phyloP scores from a whole-genome alignment of 2,113 vertebrate species.

The Seriola rivoliana region DNA sequence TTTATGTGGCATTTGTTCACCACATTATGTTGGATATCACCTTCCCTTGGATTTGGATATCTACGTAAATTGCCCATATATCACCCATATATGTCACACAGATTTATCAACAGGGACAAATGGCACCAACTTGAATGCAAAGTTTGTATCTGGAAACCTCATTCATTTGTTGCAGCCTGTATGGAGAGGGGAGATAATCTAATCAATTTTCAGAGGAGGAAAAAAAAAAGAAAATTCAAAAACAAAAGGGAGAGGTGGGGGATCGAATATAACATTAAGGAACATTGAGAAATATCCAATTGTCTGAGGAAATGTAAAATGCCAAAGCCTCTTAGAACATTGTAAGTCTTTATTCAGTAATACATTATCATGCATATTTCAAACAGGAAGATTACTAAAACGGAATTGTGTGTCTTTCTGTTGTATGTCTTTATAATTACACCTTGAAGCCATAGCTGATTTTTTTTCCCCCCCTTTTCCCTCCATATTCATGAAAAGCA shows the following conservation, averaged over 20 bases:
- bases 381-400: slow-evolving; percentile 95
- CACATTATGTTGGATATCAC: slow-evolving; percentile 25
- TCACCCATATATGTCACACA: slow-evolving; percentile 48
- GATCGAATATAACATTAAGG: slow-evolving; percentile 91
- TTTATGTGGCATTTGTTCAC: neutral
- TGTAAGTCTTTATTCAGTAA: slow-evolving; percentile 96
- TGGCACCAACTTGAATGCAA: slow-evolving; percentile 65
- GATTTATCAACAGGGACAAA: slow-evolving; percentile 57
- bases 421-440: slow-evolving; percentile 99
- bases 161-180: slow-evolving; percentile 55
- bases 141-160: slow-evolving; percentile 59
- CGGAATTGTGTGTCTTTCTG: slow-evolving; percentile 96
- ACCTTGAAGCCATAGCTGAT: slow-evolving; percentile 99
- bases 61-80: slow-evolving; percentile 50
- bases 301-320: slow-evolving; percentile 93
- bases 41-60: slow-evolving; percentile 40
- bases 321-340: slow-evolving; percentile 96
- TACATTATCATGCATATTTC: slow-evolving; percentile 99
- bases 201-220: slow-evolving; percentile 78
- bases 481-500: slow-evolving; percentile 99
- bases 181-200: slow-evolving; percentile 80
- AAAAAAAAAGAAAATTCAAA: slow-evolving; percentile 72
- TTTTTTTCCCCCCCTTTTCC: slow-evolving; percentile 82
- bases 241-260: slow-evolving; percentile 85
- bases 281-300: slow-evolving; percentile 92